Conservation (phyloP, 2,113 vertebrate species). For the Siniperca knerii region DNA sequence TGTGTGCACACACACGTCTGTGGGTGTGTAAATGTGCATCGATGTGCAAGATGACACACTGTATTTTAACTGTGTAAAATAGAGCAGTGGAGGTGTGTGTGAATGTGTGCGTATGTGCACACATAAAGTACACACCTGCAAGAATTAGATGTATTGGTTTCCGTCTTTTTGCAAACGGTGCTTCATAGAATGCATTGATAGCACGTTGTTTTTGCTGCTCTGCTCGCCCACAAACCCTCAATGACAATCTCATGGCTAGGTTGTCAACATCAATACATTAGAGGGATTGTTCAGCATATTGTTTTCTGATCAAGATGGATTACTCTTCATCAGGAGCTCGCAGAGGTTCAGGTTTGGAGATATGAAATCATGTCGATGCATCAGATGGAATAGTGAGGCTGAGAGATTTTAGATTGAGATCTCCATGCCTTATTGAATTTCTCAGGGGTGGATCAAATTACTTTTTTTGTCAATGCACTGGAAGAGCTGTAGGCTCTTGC, state of each 20-base stretch:
- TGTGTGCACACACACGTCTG: conserved; percentile 35
- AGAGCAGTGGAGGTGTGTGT: conserved; percentile 60
- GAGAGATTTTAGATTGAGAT: conserved; percentile 76
- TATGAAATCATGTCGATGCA: conserved; percentile 69
- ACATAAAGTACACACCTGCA: conserved; percentile 56
- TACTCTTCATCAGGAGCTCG: conserved; percentile 61
- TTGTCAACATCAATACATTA: conserved; percentile 77
- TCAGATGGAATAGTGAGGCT: conserved; percentile 71
- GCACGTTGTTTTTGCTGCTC: conserved; percentile 62
- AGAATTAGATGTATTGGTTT: conserved; percentile 69
- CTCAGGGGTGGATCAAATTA: conserved; percentile 70
- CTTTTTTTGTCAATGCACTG: conserved; percentile 50
- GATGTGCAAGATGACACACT: conserved; percentile 67
- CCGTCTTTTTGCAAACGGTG: conserved; percentile 57
- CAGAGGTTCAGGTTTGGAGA: conserved; percentile 54
- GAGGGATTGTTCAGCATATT: conserved; percentile 67
- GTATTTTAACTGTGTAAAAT: conserved; percentile 66
- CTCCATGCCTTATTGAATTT: conserved; percentile 74
- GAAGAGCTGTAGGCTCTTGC: conserved; percentile 45
- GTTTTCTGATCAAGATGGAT: conserved; percentile 75
- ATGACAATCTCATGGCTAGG: conserved; percentile 66
- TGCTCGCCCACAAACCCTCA: conserved; percentile 72
- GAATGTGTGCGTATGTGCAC: conserved; percentile 15
- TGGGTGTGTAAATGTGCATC: conserved; percentile 68
- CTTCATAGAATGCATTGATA: conserved; percentile 57